A percentile compares a stretch with the other conserved stretches of the same genome.
These are phyloP conservation scores for Noctua pronuba DNA, from an alignment of 2,888 invertebrate genomes.

Conservation along the genomic window DNA sequence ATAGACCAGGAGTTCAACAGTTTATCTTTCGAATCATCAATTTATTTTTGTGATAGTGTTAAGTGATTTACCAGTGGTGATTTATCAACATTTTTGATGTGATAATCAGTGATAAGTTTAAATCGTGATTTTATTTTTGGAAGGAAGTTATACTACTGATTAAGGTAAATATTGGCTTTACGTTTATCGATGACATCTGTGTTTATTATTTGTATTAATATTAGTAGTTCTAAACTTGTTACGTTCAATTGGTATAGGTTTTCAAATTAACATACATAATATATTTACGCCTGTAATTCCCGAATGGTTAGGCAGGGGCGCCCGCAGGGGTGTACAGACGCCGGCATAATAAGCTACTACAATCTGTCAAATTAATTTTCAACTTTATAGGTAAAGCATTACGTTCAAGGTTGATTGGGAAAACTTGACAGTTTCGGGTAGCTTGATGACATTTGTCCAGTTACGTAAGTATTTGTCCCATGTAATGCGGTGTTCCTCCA, in stretches of 20 bases:
- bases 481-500: background rate
- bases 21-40: background rate
- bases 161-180: conserved; percentile 57
- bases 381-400: no score
- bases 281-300: background rate
- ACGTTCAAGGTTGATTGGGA: no score
- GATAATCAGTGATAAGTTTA: conserved; percentile 32
- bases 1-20: background rate
- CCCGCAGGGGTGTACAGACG: background rate
- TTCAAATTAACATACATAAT: background rate
- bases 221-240: background rate
- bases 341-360: no score
- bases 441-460: background rate
- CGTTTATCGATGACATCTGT: conserved; percentile 39
- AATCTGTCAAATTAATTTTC: no score
- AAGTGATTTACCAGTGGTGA: background rate
- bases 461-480: background rate
- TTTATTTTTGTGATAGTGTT: conserved; percentile 1
- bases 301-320: background rate
- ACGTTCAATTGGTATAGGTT: background rate
- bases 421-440: no score
- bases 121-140: conserved; percentile 21
- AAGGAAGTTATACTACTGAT: conserved; percentile 22
- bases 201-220: conserved; percentile 30
- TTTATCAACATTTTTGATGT: conserved; percentile 7